Evolutionary conservation across 2,797 vertebrate genomes (phyloP), one percentile per base, ranked within the genome.

Genomic region (Ispidina picta): DNA sequence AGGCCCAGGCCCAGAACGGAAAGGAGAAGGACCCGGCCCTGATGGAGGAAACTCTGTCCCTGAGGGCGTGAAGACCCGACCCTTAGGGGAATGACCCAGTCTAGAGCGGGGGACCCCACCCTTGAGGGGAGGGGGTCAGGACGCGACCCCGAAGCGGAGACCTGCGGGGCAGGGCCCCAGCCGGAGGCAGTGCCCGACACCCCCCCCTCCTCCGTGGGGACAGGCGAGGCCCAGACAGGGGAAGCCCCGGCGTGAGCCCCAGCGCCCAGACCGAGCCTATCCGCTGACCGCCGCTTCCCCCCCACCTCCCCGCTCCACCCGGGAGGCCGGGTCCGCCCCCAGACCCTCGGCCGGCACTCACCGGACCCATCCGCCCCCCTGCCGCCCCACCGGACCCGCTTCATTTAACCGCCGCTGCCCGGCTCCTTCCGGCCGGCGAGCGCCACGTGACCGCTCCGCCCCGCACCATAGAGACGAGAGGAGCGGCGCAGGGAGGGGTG

Each of bases 381-480:
- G 5, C 65, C 82, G 55, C 59, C 60, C 60, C 62, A 3, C 55
- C 83, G 66, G 60, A 60, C 76, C 85, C 86, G 86, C 86, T 83
- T 29, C 79, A 83, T 89, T 78, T 52, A 72, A 19, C 51, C 72
- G 71, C 86, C 72, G 79, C 79, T 71, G 65, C 72, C 59, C 80
- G 73, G 66, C 73, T 60, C 46, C 87, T 89, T 60, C 87, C 80
- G 87, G 80, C 87, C 80, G 23, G 49, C 78, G 49, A 37, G 71
- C 58, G 16, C 78, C 87, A 89, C 93, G 93, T 94, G 93, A 92
- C 90, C 93, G 80, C 83, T 3, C 87, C 87, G 87, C 90, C 83
- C 92, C 92, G 90, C 90, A 94, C 90, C 93, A 92, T 90, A 88
- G 93, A 94, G 90, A 92, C 5, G 48, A 69, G 70, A 25, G 23